Conservation (phyloP, 2,797 vertebrate species). For the Spea hammondii region DNA sequence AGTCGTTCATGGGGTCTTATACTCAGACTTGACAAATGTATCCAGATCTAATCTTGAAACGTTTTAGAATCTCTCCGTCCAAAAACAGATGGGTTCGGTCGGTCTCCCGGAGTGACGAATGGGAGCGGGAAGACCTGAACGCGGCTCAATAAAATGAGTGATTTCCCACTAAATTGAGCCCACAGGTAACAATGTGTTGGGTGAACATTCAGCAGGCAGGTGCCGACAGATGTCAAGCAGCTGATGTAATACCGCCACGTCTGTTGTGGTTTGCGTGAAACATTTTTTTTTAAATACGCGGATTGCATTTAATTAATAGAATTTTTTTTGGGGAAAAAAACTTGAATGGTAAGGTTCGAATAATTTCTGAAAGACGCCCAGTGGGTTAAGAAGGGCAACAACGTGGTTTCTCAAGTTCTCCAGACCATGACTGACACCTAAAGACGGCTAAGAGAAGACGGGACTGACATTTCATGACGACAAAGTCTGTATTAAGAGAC, state of each 20-base stretch:
- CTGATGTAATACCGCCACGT: not conserved
- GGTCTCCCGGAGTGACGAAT: not conserved
- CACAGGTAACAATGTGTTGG: not conserved
- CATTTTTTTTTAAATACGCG: not conserved
- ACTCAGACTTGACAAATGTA: no score
- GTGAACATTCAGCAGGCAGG: conserved; percentile 10
- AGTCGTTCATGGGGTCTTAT: no score
- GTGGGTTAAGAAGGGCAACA: conserved; percentile 25
- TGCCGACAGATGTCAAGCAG: conserved; percentile 11
- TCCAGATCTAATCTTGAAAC: not conserved
- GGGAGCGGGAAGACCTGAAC: not conserved
- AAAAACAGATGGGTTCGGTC: not conserved
- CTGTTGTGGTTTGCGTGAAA: not conserved
- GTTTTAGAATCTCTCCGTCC: not conserved
- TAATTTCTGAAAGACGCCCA: not conserved
- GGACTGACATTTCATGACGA: not conserved
- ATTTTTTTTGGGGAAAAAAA: not conserved
- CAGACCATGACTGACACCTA: conserved; percentile 9
- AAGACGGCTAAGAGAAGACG: not conserved
- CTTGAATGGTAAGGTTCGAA: not conserved
- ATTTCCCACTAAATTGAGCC: conserved; percentile 15
- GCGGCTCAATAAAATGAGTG: not conserved
- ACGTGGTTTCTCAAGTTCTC: conserved; percentile 9
- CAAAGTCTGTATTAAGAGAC: not conserved
- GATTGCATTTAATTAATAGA: not conserved